These are phyloP conservation scores for Bryconaethiops microstoma DNA, from an alignment of 2,797 vertebrate genomes.

Conservation along the genomic window DNA sequence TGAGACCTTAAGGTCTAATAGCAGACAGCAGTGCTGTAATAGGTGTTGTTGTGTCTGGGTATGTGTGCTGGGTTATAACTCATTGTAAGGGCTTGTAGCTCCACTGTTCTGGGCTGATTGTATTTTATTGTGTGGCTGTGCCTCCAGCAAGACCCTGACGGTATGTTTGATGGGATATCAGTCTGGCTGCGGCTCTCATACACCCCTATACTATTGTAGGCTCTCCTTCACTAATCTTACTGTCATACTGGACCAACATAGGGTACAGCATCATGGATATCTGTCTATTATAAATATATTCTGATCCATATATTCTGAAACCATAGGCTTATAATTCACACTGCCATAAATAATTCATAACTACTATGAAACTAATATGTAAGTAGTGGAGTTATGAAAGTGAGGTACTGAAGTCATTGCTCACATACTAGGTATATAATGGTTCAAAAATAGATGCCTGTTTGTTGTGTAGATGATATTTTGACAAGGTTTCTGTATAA, in stretches of 20 bases:
- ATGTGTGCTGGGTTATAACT: slow-evolving; percentile 39
- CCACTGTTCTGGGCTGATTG: slow-evolving; percentile 37
- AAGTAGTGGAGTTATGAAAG: background rate
- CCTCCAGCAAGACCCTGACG: slow-evolving; percentile 45
- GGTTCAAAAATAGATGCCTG: background rate
- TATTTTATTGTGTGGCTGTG: slow-evolving; percentile 43
- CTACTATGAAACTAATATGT: background rate
- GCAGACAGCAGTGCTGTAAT: slow-evolving; percentile 17
- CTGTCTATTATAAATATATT: background rate
- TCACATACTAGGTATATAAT: background rate
- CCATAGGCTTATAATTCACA: too few species aligned
- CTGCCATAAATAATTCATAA: background rate
- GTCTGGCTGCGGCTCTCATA: slow-evolving; percentile 17
- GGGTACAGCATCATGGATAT: background rate
- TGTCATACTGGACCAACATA: background rate
- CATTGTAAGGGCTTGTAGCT: slow-evolving; percentile 36
- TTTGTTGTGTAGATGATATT: background rate
- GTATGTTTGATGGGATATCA: slow-evolving; percentile 47
- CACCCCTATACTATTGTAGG: slow-evolving; percentile 1
- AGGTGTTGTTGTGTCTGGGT: slow-evolving; percentile 39
- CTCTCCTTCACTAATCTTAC: background rate
- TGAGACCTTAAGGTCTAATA: slow-evolving; percentile 30
- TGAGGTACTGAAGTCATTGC: background rate
- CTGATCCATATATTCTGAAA: too few species aligned
- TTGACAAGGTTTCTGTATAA: background rate